A percentile compares a stretch with the other conserved stretches of the same genome.
These are phyloP conservation scores for Uria aalge DNA, from an alignment of 2,113 vertebrate genomes.

Conservation along the genomic window DNA sequence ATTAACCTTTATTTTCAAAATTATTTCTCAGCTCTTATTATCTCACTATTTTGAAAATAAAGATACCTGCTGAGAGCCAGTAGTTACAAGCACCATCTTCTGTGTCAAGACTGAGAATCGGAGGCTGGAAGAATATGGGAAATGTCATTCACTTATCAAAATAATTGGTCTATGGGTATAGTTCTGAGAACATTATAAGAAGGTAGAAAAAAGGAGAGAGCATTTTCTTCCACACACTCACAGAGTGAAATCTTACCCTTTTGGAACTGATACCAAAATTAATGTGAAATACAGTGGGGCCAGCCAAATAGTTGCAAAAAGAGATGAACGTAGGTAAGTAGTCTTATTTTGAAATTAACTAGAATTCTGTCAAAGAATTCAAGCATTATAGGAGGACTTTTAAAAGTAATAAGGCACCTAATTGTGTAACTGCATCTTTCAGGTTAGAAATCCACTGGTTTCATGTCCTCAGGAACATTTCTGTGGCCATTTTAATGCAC, in stretches of 20 bases:
- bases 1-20: not conserved
- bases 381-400: not conserved
- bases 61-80: not conserved
- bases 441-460: not conserved
- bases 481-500: not conserved
- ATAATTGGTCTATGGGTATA: not conserved
- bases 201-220: not conserved
- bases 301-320: not conserved
- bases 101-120: not conserved
- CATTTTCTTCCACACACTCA: not conserved
- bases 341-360: not conserved
- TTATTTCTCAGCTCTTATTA: not conserved
- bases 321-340: not conserved
- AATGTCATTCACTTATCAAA: not conserved
- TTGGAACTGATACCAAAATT: not conserved
- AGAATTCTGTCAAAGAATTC: not conserved
- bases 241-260: not conserved
- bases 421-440: not conserved
- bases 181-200: not conserved
- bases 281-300: not conserved
- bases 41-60: not conserved
- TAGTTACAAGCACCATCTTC: not conserved
- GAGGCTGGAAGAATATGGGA: not conserved
- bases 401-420: not conserved
- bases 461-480: not conserved